Base-by-base conservation (phyloP, 2,888 invertebrate species). In the Tortricodes alternella region DNA sequence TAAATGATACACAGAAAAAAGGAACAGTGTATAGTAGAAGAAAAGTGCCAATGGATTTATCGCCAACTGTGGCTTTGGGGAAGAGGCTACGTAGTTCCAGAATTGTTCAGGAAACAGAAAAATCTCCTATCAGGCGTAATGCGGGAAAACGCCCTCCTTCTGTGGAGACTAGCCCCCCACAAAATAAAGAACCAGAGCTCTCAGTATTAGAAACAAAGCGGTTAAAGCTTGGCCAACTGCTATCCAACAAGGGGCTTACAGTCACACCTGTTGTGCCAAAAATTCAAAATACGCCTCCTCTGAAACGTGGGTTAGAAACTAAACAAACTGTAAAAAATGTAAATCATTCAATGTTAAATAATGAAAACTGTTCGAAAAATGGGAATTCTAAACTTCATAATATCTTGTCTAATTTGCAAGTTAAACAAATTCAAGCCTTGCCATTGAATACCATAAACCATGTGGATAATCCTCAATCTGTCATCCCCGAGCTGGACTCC, bases 381-480 rank as follows among this genome's bases (percentile, higher is more conserved):
- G 91, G 91, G n/a, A 90, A 89, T 66, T 90, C 91, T 1, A 90
- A 90, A 64, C 69, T 91, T 62, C 90, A 89, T 60, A 89, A 85
- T 64, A 91, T 91, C 65, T 68, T 91, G 32, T 82, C 88, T 3
- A 89, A 85, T 69, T 77, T 91, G 61, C 88, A 90, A 71, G 82
- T 80, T 13, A 88, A 89, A 65, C 85, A 88, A 65, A 75, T 84
- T 60, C 85, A 88, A 70, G 71, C 75, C 27, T 65, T 85, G 62
- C 71, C 85, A 35, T 70, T 80, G 41, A 84, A 75, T 63, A 83
- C 81, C 56, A 65, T 81, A 9, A 80, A 81, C 61, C 73, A 76
- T 60, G 63, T 78, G 58, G 83, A 81, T 38, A 83, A 83, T 59
- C 69, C 72, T 56, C 69, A 76, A 57, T 70, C 73, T 60, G 64